Percentiles rank a stretch among this genome's conserved stretches.
These are phyloP conservation scores for Heterohyrax brucei DNA, from an alignment of 2,797 vertebrate genomes.

Conservation along the genomic window DNA sequence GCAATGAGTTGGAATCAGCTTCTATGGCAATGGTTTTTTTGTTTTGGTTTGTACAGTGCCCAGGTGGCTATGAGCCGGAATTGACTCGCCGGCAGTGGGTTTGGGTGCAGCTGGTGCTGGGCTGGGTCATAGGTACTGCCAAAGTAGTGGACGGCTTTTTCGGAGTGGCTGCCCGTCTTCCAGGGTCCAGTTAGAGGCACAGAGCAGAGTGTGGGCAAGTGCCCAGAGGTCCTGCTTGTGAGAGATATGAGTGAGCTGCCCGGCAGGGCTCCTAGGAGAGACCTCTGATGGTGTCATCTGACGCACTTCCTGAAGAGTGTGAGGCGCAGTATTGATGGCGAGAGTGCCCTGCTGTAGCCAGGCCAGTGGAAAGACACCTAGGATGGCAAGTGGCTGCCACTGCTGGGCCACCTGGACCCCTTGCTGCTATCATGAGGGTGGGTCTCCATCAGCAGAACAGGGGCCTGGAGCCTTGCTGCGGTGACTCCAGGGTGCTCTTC, in stretches of 20 bases:
- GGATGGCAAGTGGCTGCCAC: neutral
- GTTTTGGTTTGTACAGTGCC: too few relatives aligned
- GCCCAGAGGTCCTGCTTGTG: rapidly evolving
- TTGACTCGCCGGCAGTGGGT: too few relatives aligned
- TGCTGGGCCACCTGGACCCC: neutral
- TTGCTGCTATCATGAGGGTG: neutral
- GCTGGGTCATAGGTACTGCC: neutral
- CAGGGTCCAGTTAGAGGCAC: neutral
- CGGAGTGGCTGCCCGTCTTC: neutral
- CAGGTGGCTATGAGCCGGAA: too few relatives aligned
- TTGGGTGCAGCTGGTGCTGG: neutral
- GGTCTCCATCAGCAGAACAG: neutral
- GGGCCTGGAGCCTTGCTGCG: rapidly evolving
- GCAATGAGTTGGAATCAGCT: too few relatives aligned
- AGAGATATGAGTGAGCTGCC: neutral
- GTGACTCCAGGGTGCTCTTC: neutral
- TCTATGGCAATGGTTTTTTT: too few relatives aligned
- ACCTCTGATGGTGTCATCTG: neutral
- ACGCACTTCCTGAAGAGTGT: neutral
- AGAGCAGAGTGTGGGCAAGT: neutral
- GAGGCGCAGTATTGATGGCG: neutral
- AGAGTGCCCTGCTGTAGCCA: neutral
- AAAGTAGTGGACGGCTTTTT: neutral
- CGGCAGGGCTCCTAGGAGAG: neutral
- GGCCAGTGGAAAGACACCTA: neutral